Evolutionary conservation across 2,888 invertebrate genomes (phyloP).

Genomic region (Drosophila nr. medialis): DNA sequence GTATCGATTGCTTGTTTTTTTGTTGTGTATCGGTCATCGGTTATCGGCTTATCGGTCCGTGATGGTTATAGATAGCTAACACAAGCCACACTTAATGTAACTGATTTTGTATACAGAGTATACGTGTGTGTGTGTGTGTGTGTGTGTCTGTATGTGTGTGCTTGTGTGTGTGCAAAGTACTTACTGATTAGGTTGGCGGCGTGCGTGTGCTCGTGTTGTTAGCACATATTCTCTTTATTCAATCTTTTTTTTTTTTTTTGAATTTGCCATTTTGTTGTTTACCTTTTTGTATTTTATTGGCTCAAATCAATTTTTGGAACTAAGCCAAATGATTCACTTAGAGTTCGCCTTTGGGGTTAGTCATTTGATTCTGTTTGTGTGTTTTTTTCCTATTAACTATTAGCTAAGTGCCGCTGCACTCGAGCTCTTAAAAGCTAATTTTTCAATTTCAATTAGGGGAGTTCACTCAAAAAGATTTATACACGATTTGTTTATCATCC

Average conservation of each 20-base stretch:
- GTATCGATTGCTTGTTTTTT: conserved; percentile 22
- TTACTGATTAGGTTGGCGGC: conserved; percentile 65
- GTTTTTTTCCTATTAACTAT: neutral
- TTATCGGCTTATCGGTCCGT: conserved; percentile 32
- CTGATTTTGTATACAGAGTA: conserved; percentile 18
- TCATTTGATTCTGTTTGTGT: conserved; percentile 16
- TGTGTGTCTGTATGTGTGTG: conserved; percentile 23
- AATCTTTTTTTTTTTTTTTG: conserved; percentile 9
- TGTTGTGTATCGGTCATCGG: conserved; percentile 7
- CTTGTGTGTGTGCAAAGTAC: conserved; percentile 58
- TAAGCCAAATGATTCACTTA: conserved; percentile 33
- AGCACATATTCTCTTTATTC: conserved; percentile 58
- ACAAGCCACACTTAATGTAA: conserved; percentile 26
- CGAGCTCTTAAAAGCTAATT: conserved; percentile 7
- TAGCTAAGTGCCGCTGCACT: conserved; percentile 34
- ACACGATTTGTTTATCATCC: neutral
- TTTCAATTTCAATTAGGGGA: neutral
- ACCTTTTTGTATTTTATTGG: conserved; percentile 43
- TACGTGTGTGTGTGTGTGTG: conserved; percentile 17
- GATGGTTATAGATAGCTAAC: conserved; percentile 26
- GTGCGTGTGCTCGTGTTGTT: conserved; percentile 73
- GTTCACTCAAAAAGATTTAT: neutral
- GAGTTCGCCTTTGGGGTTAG: conserved; percentile 22
- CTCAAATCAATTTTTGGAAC: conserved; percentile 45
- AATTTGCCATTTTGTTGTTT: conserved; percentile 38